Conservation (phyloP, 1,140 invertebrate species). For the Cherax quadricarinatus region DNA sequence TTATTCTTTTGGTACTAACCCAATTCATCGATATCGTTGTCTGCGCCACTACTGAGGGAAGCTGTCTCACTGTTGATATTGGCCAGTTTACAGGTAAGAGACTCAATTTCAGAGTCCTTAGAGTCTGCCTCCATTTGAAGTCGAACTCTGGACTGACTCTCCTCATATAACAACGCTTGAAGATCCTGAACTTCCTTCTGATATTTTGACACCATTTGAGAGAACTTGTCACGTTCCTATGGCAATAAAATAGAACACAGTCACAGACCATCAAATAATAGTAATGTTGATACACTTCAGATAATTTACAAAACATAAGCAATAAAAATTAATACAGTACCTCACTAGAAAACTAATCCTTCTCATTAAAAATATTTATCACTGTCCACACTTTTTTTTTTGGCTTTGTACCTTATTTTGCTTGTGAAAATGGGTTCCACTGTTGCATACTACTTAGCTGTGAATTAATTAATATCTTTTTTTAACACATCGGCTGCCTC, state of each 20-base stretch:
- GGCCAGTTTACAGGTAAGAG: conserved; percentile 86
- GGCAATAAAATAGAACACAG: conserved; percentile 47
- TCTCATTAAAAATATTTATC: too few relatives aligned
- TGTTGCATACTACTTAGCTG: too few relatives aligned
- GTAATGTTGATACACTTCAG: conserved; percentile 3
- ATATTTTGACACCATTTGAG: conserved; percentile 88
- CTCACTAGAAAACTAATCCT: too few relatives aligned
- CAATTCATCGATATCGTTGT: conserved; percentile 82
- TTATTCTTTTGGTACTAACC: conserved; percentile 30
- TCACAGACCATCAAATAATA: neutral
- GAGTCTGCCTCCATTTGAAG: conserved; percentile 95
- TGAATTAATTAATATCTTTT: too few relatives aligned
- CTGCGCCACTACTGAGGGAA: conserved; percentile 89
- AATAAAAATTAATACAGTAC: neutral
- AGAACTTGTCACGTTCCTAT: conserved; percentile 93
- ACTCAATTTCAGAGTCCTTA: conserved; percentile 97
- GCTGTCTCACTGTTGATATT: conserved; percentile 91
- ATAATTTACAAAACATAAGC: neutral
- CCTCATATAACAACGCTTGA: conserved; percentile 83
- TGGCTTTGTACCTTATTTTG: too few relatives aligned
- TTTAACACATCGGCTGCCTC: too few relatives aligned
- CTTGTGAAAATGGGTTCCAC: too few relatives aligned
- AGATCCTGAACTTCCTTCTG: conserved; percentile 92
- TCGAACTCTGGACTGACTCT: conserved; percentile 81
- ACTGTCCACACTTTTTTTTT: too few relatives aligned